A percentile compares a stretch with the other conserved stretches of the same genome.
These are phyloP conservation scores for Piprites chloris DNA, from an alignment of 2,113 vertebrate species.

Conservation along the genomic window DNA sequence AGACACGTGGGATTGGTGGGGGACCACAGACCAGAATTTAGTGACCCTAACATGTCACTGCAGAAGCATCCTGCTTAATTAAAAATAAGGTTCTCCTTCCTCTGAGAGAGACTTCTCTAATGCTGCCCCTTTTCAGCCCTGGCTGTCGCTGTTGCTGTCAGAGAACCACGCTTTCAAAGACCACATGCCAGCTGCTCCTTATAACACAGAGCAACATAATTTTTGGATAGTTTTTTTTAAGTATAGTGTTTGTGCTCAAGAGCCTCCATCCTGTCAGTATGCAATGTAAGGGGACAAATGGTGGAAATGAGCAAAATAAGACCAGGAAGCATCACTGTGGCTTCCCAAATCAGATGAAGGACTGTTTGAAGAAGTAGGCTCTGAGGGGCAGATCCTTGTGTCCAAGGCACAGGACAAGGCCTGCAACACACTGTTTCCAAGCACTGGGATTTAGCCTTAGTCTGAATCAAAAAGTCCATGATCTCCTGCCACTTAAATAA, in stretches of 20 bases:
- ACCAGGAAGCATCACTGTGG: neutral
- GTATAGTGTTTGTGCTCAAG: neutral
- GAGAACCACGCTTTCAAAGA: neutral
- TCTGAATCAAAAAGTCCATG: neutral
- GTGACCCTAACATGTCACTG: neutral
- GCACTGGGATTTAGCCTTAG: neutral
- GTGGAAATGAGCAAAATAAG: neutral
- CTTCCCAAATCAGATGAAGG: accelerated
- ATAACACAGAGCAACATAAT: neutral
- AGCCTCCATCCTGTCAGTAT: neutral
- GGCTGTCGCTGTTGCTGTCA: neutral
- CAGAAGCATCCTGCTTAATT: neutral
- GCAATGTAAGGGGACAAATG: neutral
- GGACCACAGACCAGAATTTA: neutral
- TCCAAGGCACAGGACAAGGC: neutral
- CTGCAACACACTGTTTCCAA: neutral
- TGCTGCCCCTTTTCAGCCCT: neutral
- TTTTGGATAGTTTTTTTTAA: neutral
- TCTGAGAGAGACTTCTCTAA: neutral
- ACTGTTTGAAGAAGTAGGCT: neutral
- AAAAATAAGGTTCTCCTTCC: neutral
- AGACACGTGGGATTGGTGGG: neutral
- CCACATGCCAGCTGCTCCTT: neutral
- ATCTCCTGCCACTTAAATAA: neutral
- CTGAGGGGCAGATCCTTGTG: neutral